These are phyloP conservation scores for Lobophora halterata DNA, from an alignment of 2,888 invertebrate species.

Conservation along the genomic window DNA sequence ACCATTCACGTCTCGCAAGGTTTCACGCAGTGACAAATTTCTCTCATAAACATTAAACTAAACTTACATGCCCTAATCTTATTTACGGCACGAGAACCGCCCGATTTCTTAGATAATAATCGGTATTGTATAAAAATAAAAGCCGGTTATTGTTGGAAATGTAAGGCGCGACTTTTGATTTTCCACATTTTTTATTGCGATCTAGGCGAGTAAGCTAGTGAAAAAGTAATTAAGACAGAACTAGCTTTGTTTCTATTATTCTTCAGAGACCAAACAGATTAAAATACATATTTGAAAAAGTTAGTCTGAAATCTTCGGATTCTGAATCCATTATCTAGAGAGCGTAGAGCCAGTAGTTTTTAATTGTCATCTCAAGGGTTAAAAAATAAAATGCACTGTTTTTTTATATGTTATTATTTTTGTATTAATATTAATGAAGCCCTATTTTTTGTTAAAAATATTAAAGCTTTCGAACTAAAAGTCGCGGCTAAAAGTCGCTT, in stretches of 20 bases:
- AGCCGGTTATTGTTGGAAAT: constrained; percentile 2
- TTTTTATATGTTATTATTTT: too few species aligned
- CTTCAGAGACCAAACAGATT: too few species aligned
- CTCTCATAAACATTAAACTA: constrained; percentile 38
- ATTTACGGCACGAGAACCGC: constrained; percentile 52
- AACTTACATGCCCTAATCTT: constrained; percentile 55
- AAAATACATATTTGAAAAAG: too few species aligned
- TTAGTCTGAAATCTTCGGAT: too few species aligned
- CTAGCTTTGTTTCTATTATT: too few species aligned
- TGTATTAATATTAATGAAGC: too few species aligned
- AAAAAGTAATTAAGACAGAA: too few species aligned
- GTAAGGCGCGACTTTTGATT: constrained; percentile 5
- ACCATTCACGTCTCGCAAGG: constrained; percentile 30
- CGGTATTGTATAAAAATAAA: constrained; percentile 42
- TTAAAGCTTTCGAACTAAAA: neutral
- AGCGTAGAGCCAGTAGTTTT: too few species aligned
- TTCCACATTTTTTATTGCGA: neutral
- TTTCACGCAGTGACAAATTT: constrained; percentile 39
- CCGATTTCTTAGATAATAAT: constrained; percentile 54
- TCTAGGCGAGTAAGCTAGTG: too few species aligned
- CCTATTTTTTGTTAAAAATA: constrained; percentile 6
- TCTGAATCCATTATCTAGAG: too few species aligned
- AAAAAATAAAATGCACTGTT: too few species aligned
- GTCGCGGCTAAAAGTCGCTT: constrained; percentile 13
- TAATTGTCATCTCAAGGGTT: too few species aligned